A percentile compares a stretch with the other conserved stretches of the same genome.
These are phyloP conservation scores for Watsonalla cultraria DNA, from an alignment of 2,888 invertebrate genomes.

Conservation along the genomic window DNA sequence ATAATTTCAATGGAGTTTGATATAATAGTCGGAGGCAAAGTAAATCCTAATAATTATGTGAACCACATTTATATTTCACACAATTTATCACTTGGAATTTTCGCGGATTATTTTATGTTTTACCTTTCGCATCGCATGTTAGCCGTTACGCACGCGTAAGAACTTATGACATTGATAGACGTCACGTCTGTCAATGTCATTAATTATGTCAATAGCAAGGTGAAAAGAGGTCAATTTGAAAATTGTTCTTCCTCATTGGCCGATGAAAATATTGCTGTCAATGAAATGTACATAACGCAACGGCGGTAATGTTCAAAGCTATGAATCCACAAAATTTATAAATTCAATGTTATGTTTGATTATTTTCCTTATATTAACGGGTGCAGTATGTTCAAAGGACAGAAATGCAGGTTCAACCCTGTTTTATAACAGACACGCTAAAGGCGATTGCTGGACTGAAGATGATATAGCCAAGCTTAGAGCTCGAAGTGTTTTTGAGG, in stretches of 20 bases:
- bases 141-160: no score
- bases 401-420: conserved; percentile 53
- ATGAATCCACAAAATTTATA: conserved; percentile 13
- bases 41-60: no score
- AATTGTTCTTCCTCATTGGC: background rate
- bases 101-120: no score
- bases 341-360: conserved; percentile 54
- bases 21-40: no score
- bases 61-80: no score
- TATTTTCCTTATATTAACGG: conserved; percentile 37
- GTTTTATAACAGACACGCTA: conserved; percentile 38
- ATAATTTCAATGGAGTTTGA: no score
- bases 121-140: no score
- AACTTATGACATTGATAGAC: no score
- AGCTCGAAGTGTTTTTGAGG: conserved; percentile 54
- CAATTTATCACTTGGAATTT: background rate
- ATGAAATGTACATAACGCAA: background rate
- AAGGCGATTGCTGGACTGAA: conserved; percentile 51
- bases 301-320: background rate
- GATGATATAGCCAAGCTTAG: conserved; percentile 54
- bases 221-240: no score
- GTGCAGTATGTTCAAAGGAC: conserved; percentile 24
- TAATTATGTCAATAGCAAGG: no score
- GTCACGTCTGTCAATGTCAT: no score
- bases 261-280: background rate